A percentile compares a stretch with the other conserved stretches of the same genome.
Conservation (phyloP, 2,797 vertebrate species). For the Hylomyscus alleni region DNA sequence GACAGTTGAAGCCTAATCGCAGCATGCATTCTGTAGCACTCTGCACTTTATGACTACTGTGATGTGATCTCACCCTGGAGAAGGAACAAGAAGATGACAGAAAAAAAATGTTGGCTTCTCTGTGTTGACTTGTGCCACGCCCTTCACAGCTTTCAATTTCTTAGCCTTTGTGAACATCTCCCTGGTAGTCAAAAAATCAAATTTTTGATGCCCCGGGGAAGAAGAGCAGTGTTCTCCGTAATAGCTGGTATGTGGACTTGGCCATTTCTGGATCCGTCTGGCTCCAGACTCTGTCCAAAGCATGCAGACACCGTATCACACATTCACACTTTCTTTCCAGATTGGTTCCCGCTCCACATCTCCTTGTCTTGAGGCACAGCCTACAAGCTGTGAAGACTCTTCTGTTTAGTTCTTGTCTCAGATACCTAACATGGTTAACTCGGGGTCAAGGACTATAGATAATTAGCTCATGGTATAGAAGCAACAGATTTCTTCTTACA, state of each 20-base stretch:
- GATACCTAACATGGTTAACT: not conserved
- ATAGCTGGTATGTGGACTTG: not conserved
- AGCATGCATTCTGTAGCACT: not conserved
- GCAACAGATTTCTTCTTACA: slow-evolving; percentile 13
- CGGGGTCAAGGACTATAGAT: not conserved
- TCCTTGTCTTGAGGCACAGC: slow-evolving; percentile 21
- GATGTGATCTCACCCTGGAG: not conserved
- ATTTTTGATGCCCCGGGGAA: not conserved
- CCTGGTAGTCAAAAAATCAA: not conserved
- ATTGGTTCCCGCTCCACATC: not conserved
- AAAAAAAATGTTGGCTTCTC: not conserved
- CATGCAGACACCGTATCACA: not conserved
- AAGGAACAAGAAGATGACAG: not conserved
- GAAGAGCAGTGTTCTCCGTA: not conserved
- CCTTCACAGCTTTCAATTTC: not conserved
- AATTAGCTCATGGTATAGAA: slow-evolving; percentile 33
- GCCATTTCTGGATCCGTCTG: not conserved
- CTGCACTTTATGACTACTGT: not conserved
- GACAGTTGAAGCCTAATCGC: not conserved
- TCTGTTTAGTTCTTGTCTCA: slow-evolving; percentile 52
- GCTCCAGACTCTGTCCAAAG: not conserved
- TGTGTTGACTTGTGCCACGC: not conserved
- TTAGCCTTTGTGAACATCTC: not conserved
- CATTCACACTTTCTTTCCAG: not conserved
- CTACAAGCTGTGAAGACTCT: not conserved